Percentiles rank a stretch among this genome's conserved stretches.
These are phyloP conservation scores for Eucidaris tribuloides DNA, from an alignment of 35 echinoderm and acorn worm genomes.

Conservation along the genomic window DNA sequence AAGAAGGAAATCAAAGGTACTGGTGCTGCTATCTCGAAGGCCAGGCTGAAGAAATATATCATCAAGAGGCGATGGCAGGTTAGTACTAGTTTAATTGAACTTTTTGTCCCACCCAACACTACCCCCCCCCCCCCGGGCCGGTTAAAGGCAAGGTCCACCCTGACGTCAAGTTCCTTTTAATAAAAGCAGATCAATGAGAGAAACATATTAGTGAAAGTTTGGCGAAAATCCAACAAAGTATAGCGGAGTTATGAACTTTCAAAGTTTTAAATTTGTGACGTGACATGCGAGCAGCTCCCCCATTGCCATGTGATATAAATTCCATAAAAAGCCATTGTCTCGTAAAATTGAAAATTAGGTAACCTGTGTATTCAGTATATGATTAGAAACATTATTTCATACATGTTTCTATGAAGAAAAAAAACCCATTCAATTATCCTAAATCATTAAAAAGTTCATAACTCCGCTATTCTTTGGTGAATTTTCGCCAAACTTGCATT, in stretches of 20 bases:
- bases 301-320: too few relatives aligned
- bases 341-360: too few relatives aligned
- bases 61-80: slow-evolving; percentile 98
- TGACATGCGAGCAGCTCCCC: too few relatives aligned
- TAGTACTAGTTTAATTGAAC: neutral
- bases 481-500: too few relatives aligned
- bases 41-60: slow-evolving; percentile 92
- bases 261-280: neutral
- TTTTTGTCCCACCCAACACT: neutral
- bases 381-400: too few relatives aligned
- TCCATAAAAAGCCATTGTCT: too few relatives aligned
- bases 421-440: too few relatives aligned
- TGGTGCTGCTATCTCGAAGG: slow-evolving; percentile 73
- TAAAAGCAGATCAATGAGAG: neutral
- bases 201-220: neutral
- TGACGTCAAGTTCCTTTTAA: neutral
- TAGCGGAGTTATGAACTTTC: neutral
- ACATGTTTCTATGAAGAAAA: too few relatives aligned
- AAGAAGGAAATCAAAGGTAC: slow-evolving; percentile 79
- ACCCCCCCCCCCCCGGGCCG: neutral
- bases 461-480: too few relatives aligned
- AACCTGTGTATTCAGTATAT: too few relatives aligned
- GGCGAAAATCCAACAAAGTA: neutral
- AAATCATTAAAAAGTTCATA: too few relatives aligned
- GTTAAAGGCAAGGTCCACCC: neutral